phyloP scores from a whole-genome alignment of 2,113 vertebrate genomes.

The Poeciliopsis turrubarensis region DNA sequence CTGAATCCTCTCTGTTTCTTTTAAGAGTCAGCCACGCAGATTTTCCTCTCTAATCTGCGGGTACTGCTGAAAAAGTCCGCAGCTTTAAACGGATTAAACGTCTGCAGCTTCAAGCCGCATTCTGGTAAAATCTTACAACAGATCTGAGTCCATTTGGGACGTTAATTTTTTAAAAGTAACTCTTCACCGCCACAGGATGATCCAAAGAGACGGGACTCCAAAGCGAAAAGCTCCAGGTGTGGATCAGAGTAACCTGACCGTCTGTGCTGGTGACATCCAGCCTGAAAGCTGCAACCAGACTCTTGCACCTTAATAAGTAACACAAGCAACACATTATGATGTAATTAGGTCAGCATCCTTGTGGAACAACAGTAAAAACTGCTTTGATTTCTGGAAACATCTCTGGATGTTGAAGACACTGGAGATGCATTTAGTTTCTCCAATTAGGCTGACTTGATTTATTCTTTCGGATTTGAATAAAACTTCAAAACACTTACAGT shows the following conservation, averaged over 20 bases:
- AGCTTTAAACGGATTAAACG: neutral
- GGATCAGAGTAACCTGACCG: neutral
- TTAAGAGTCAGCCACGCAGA: too few relatives aligned
- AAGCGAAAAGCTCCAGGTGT: constrained; percentile 19
- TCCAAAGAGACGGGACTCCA: neutral
- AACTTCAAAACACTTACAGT: too few relatives aligned
- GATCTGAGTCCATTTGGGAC: too few relatives aligned
- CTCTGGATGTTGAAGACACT: too few relatives aligned
- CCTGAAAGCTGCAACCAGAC: too few relatives aligned
- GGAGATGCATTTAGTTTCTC: too few relatives aligned
- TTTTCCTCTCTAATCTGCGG: neutral
- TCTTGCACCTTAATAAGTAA: too few relatives aligned
- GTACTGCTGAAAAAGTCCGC: neutral
- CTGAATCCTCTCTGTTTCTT: neutral
- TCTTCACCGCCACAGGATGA: neutral
- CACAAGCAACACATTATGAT: too few relatives aligned
- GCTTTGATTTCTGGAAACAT: neutral
- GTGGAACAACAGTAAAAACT: too few relatives aligned
- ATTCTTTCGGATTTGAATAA: too few relatives aligned
- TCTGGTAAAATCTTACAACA: neutral
- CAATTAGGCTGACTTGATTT: too few relatives aligned
- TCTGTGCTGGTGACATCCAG: neutral
- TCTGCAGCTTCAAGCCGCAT: neutral
- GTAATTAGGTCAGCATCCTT: too few relatives aligned
- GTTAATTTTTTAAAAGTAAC: constrained; percentile 23